Evolutionary conservation across 2,113 vertebrate species (phyloP).

Genomic region (Myotis lucifugus): DNA sequence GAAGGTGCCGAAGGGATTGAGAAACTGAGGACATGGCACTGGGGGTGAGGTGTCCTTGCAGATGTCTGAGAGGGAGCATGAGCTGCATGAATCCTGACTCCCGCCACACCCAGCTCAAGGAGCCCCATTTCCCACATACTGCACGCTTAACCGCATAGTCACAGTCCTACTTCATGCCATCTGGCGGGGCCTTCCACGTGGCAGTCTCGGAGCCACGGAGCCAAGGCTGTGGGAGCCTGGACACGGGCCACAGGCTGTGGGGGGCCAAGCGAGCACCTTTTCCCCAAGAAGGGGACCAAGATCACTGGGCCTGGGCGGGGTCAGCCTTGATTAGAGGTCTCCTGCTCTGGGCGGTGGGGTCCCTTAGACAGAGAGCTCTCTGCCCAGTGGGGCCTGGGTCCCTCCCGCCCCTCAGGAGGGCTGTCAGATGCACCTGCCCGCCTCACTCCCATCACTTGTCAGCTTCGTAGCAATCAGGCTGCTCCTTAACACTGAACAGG

Average conservation of each 20-base stretch:
- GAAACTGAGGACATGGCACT: not conserved
- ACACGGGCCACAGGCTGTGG: not conserved
- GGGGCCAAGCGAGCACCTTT: not conserved
- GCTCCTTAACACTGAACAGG: conserved; percentile 78
- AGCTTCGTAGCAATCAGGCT: conserved; percentile 81
- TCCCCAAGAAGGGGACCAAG: not conserved
- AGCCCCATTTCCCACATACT: not conserved
- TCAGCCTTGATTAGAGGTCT: not conserved
- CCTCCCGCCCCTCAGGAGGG: not conserved
- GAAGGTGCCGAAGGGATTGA: not conserved
- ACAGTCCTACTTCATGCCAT: not conserved
- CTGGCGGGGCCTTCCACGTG: not conserved
- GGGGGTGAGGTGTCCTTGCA: not conserved
- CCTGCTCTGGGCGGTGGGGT: not conserved
- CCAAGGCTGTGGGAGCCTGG: not conserved
- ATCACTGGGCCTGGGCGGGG: not conserved
- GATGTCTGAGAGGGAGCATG: accelerated
- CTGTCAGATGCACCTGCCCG: conserved; percentile 65
- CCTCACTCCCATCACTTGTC: conserved; percentile 68
- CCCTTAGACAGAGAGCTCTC: not conserved
- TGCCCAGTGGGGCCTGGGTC: not conserved
- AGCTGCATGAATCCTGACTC: not conserved
- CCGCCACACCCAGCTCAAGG: not conserved
- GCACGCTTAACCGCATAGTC: not conserved
- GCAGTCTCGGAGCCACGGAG: not conserved